Conservation (phyloP, 2,113 vertebrate species). For the Corydoras sp. region DNA sequence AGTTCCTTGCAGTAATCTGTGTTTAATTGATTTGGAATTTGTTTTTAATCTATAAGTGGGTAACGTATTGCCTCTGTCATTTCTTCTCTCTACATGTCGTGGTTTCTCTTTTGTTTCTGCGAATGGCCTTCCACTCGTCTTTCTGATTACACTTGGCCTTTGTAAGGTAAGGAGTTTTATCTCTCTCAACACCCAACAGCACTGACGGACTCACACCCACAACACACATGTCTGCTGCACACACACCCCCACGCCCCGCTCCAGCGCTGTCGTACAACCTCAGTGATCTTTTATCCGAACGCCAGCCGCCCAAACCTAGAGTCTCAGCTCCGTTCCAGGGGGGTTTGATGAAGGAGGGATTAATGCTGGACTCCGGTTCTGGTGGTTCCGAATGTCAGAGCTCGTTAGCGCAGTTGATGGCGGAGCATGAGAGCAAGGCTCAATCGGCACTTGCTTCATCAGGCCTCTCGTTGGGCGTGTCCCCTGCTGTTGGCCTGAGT, state of each 20-base stretch:
- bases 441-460: too few species aligned
- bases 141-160: neutral
- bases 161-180: conserved; percentile 4
- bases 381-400: conserved; percentile 1
- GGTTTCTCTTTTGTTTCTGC: neutral
- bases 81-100: conserved; percentile 40
- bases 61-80: conserved; percentile 92
- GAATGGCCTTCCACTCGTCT: neutral
- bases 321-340: neutral
- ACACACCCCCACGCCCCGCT: neutral
- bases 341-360: too few species aligned
- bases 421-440: conserved; percentile 51
- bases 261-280: conserved; percentile 45
- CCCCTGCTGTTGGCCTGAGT: too few species aligned
- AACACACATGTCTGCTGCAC: neutral
- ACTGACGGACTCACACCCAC: neutral
- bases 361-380: too few species aligned
- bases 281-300: conserved; percentile 51
- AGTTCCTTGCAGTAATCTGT: too few species aligned
- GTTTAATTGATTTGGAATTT: neutral
- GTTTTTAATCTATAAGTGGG: conserved; percentile 57
- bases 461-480: too few species aligned
- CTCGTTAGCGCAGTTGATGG: conserved; percentile 56
- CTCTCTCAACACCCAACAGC: neutral
- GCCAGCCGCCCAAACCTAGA: conserved; percentile 27